These are phyloP conservation scores for Chalcosyrphus nemorum DNA, from an alignment of 2,888 invertebrate genomes.

Conservation along the genomic window DNA sequence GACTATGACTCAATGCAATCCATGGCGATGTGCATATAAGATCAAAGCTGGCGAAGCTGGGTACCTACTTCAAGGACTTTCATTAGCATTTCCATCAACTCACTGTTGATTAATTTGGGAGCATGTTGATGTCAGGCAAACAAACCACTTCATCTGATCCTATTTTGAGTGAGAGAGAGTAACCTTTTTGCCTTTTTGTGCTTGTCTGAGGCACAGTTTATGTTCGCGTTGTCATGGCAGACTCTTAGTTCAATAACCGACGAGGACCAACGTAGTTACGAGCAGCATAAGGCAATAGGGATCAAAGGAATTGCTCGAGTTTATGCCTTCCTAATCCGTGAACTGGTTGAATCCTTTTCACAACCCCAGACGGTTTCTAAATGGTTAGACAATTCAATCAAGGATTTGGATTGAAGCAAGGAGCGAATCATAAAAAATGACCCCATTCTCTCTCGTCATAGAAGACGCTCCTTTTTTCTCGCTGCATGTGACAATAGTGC, in stretches of 20 bases:
- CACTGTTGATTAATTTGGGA: slow-evolving; percentile 41
- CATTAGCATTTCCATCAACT: slow-evolving; percentile 36
- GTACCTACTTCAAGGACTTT: slow-evolving; percentile 26
- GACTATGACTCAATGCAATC: neutral
- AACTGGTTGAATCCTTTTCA: slow-evolving; percentile 12
- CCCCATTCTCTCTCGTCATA: no score
- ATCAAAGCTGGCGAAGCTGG: slow-evolving; percentile 18
- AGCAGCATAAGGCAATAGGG: no score
- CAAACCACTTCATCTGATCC: slow-evolving; percentile 12
- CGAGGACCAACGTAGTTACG: no score
- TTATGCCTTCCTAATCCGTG: slow-evolving; percentile 4
- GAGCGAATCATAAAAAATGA: neutral
- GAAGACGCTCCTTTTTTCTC: no score
- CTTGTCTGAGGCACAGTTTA: neutral
- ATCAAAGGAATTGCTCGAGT: slow-evolving; percentile 10
- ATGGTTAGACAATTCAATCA: slow-evolving; percentile 21
- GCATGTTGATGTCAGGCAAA: slow-evolving; percentile 7
- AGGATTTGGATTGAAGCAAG: neutral
- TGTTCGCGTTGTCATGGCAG: neutral
- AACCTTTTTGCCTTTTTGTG: neutral
- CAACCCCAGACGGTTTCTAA: neutral
- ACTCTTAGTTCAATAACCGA: neutral
- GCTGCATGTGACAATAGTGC: slow-evolving; percentile 6
- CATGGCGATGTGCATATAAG: slow-evolving; percentile 7
- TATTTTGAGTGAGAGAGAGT: neutral